Conservation (phyloP, 2,797 vertebrate species). For the Sphenodon punctatus region DNA sequence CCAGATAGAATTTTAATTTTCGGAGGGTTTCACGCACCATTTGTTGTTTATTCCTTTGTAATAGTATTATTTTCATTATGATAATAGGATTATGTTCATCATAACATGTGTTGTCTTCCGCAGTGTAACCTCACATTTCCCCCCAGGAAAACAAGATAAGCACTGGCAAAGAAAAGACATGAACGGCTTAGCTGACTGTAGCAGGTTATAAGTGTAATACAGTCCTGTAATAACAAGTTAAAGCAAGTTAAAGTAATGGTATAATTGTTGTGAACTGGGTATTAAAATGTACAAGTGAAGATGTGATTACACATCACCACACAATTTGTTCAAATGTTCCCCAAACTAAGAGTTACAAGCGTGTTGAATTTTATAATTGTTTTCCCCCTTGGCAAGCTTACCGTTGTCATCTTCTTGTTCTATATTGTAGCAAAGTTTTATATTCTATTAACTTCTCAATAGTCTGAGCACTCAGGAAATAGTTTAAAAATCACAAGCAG, state of each 20-base stretch:
- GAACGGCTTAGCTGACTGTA: slow-evolving; percentile 15
- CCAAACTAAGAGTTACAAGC: neutral
- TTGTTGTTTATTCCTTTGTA: slow-evolving; percentile 62
- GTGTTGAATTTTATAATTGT: too few relatives aligned
- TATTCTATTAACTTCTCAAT: neutral
- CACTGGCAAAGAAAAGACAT: neutral
- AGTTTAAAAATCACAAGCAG: neutral
- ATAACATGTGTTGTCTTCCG: slow-evolving; percentile 33
- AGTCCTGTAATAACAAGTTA: neutral
- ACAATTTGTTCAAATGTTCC: neutral
- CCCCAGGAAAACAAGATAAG: slow-evolving; percentile 10
- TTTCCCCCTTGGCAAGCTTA: too few relatives aligned
- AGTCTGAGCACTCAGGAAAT: neutral
- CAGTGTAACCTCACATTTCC: slow-evolving; percentile 29
- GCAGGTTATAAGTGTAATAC: neutral
- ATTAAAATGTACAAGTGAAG: neutral
- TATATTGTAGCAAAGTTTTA: neutral
- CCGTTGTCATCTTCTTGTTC: too few relatives aligned
- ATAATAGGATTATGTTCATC: slow-evolving; percentile 53
- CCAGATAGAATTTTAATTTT: slow-evolving; percentile 71
- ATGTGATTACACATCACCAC: neutral
- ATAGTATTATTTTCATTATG: slow-evolving; percentile 58
- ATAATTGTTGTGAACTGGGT: neutral
- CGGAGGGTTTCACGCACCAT: slow-evolving; percentile 45
- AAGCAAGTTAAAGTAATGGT: neutral